A percentile compares a stretch with the other conserved stretches of the same genome.
Conservation (phyloP, 2,888 invertebrate genomes). For the Amphipyra berbera region DNA sequence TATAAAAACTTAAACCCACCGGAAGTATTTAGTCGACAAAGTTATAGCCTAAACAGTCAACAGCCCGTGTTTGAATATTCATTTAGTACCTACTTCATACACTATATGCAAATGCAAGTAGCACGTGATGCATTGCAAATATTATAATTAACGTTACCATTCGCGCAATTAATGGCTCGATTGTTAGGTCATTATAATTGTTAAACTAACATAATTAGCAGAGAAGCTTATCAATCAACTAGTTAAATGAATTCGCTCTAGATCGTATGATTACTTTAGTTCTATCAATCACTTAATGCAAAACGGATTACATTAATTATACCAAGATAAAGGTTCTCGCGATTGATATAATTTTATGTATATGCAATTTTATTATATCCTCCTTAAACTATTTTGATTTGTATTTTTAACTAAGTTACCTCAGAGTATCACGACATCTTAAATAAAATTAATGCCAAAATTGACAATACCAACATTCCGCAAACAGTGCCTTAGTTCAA, state of each 20-base stretch:
- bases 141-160: constrained; percentile 18
- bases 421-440: no score
- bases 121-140: constrained; percentile 34
- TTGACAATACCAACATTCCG: no score
- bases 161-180: constrained; percentile 24
- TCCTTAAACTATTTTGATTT: no score
- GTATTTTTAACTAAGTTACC: no score
- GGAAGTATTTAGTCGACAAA: no score
- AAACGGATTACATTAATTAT: not conserved
- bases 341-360: no score
- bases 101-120: constrained; percentile 30
- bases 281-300: not conserved
- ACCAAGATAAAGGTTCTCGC: no score
- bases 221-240: constrained; percentile 11
- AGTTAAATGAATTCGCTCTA: constrained; percentile 3
- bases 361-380: no score
- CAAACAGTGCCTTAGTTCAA: no score
- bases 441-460: no score
- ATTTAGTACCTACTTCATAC: constrained; percentile 10
- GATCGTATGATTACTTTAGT: not conserved
- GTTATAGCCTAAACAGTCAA: constrained; percentile 10
- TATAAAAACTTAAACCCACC: no score
- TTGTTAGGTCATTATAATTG: constrained; percentile 35
- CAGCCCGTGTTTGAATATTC: constrained; percentile 19
- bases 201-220: constrained; percentile 10